Conservation (phyloP, 1,140 invertebrate species). For the Drosophila pachea region DNA sequence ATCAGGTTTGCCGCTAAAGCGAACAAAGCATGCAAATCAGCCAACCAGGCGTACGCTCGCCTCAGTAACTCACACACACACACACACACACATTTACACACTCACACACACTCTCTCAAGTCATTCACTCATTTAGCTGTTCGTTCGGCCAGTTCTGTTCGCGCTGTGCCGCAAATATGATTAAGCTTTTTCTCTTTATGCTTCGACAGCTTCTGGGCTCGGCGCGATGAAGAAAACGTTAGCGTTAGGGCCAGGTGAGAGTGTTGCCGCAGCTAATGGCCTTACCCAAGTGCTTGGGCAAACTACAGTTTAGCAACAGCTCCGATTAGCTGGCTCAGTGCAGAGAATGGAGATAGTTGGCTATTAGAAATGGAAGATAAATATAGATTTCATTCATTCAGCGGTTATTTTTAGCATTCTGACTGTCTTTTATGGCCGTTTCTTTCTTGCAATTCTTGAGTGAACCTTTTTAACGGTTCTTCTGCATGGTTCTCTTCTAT, state of each 20-base stretch:
- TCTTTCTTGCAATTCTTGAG: neutral
- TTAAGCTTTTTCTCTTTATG: conserved; percentile 56
- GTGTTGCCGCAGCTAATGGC: conserved; percentile 4
- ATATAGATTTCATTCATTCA: too few relatives aligned
- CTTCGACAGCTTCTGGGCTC: conserved; percentile 62
- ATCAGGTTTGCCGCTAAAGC: conserved; percentile 29
- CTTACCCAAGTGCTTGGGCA: conserved; percentile 2
- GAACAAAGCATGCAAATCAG: conserved; percentile 39
- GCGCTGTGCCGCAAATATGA: conserved; percentile 50
- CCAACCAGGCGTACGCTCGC: conserved; percentile 36
- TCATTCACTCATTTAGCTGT: conserved; percentile 45
- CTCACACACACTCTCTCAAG: conserved; percentile 1
- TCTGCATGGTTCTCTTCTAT: too few relatives aligned
- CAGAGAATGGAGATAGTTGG: too few relatives aligned
- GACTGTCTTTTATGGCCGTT: too few relatives aligned
- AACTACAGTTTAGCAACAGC: neutral
- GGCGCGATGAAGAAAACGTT: conserved; percentile 2
- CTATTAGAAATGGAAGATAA: too few relatives aligned
- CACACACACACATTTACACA: conserved; percentile 13
- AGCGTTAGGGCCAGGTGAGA: neutral
- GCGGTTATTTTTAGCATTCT: too few relatives aligned
- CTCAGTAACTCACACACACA: too few relatives aligned
- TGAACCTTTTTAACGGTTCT: too few relatives aligned
- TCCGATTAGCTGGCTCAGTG: neutral
- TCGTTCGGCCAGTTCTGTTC: conserved; percentile 17